Percentiles rank a stretch among this genome's conserved stretches.
Evolutionary conservation across 2,113 vertebrate species (phyloP).

Genomic region (Xiphorhynchus elegans): DNA sequence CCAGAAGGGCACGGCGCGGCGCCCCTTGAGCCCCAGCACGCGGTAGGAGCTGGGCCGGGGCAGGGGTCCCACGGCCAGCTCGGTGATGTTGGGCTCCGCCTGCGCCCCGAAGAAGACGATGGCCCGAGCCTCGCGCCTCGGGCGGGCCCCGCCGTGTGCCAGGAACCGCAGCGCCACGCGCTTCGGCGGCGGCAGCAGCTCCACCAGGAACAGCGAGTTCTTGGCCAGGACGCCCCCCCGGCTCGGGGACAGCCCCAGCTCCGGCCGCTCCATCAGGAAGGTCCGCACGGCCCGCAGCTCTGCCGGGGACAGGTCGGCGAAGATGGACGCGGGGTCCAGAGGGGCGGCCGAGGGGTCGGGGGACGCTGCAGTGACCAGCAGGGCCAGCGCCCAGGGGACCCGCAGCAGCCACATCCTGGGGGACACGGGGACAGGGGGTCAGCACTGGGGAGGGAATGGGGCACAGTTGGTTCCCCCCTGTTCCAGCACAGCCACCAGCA

Average conservation of each 20-base stretch:
- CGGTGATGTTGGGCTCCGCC: conserved; percentile 81
- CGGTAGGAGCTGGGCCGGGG: conserved; percentile 74
- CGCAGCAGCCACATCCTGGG: not conserved
- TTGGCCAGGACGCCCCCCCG: conserved; percentile 64
- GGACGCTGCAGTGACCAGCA: not conserved
- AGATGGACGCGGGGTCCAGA: conserved; percentile 68
- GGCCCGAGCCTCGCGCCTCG: conserved; percentile 80
- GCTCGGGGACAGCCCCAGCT: conserved; percentile 75
- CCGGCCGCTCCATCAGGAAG: conserved; percentile 77
- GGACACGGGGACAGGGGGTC: not conserved
- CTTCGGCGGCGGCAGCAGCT: conserved; percentile 86
- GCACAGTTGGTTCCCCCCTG: fast-evolving
- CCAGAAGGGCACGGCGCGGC: conserved; percentile 64
- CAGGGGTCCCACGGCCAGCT: conserved; percentile 84
- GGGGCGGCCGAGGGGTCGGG: fast-evolving
- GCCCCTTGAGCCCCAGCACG: conserved; percentile 16
- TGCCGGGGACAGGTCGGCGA: conserved; percentile 78
- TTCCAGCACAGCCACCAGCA: not conserved
- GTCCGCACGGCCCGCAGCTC: conserved; percentile 79
- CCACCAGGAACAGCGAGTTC: conserved; percentile 88
- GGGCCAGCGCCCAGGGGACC: not conserved
- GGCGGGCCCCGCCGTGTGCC: conserved; percentile 70
- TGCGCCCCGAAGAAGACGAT: conserved; percentile 86
- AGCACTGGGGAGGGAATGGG: not conserved
- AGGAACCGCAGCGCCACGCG: conserved; percentile 79